Conservation (phyloP, 2,888 invertebrate genomes). For the Sesia bembeciformis region DNA sequence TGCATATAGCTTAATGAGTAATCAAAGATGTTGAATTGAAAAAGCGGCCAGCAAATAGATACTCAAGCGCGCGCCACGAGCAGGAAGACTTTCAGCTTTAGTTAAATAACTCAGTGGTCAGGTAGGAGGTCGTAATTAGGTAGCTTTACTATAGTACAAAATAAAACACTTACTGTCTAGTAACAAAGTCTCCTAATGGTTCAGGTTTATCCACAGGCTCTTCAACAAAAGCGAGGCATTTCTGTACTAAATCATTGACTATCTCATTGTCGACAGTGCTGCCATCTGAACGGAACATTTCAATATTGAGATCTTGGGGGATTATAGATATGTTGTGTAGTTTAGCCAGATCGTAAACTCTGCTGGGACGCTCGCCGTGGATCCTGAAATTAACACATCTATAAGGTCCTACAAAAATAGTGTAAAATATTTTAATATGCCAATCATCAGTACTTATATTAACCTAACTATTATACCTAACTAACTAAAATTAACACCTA, state of each 20-base stretch:
- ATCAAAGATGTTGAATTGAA: no score
- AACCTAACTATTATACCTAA: no score
- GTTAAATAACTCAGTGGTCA: no score
- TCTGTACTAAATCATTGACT: conserved; percentile 24
- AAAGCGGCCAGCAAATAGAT: no score
- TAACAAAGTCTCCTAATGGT: conserved; percentile 31
- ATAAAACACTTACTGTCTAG: conserved; percentile 23
- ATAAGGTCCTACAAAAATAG: background rate
- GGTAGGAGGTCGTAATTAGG: no score
- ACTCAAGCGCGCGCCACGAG: no score
- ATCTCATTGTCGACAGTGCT: conserved; percentile 8
- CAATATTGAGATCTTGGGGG: conserved; percentile 25
- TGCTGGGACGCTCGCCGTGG: conserved; percentile 34
- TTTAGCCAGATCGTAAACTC: conserved; percentile 29
- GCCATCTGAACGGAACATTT: conserved; percentile 20
- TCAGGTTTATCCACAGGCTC: conserved; percentile 21
- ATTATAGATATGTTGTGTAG: conserved; percentile 27
- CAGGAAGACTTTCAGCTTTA: no score
- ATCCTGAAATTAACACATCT: conserved; percentile 28
- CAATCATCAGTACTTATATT: no score
- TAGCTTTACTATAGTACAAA: background rate
- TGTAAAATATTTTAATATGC: no score
- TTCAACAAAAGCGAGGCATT: conserved; percentile 15
- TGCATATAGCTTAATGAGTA: no score
- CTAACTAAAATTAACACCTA: no score